A percentile compares a stretch with the other conserved stretches of the same genome.
Conservation (phyloP, 2,888 invertebrate genomes). For the Lycaena phlaeas region DNA sequence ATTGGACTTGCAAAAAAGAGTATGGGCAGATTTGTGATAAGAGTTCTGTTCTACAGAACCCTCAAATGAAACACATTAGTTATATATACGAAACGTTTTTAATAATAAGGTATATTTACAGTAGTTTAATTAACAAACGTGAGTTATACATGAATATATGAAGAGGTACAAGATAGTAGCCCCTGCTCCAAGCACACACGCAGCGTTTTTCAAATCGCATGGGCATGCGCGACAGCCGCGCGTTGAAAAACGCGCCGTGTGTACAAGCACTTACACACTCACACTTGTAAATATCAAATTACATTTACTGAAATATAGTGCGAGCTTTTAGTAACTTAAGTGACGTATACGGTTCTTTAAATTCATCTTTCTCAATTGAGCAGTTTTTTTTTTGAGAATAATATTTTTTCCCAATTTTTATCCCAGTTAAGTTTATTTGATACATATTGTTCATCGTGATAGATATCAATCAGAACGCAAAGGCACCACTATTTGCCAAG, state of each 20-base stretch:
- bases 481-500: no score
- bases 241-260: not conserved
- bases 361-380: no score
- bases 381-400: no score
- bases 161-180: slow-evolving; percentile 36
- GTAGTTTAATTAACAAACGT: slow-evolving; percentile 69
- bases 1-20: no score
- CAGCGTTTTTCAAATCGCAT: not conserved
- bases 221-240: no score
- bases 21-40: no score
- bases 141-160: slow-evolving; percentile 61
- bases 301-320: slow-evolving; percentile 9
- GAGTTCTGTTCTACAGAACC: no score
- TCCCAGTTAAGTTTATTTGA: no score
- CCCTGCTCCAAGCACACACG: slow-evolving; percentile 25
- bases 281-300: slow-evolving; percentile 42
- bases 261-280: slow-evolving; percentile 32
- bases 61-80: slow-evolving; percentile 29
- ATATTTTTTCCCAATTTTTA: no score
- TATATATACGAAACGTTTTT: slow-evolving; percentile 67
- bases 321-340: not conserved
- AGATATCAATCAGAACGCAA: no score
- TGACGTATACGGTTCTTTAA: no score
- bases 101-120: slow-evolving; percentile 73
- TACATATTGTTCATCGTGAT: no score